Base-by-base conservation (phyloP, 2,888 invertebrate species). In the Epirrhoe tristata region DNA sequence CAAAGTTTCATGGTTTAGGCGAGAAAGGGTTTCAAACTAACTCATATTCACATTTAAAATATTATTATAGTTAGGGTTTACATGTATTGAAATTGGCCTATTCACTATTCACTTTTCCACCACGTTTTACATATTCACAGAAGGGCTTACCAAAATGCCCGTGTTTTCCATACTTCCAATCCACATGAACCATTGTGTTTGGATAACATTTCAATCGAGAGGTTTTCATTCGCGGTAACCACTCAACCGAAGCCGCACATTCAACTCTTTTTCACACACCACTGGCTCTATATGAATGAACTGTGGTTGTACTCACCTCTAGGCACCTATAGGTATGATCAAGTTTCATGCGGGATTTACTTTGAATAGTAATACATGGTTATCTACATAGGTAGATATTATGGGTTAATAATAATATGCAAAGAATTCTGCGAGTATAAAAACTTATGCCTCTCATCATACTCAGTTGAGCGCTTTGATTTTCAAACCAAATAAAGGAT, bases 161-260 rank as follows among this genome's bases (percentile, higher is more conserved):
- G 71, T 75, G 69, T 77, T 77, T 78, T 72, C 67, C 74, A 76
- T 79, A 73, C 73, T 80, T 81, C 81, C 81, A 84, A 81, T 81
- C 80, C 81, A 81, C 81, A 85, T 82, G 81, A 80, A 78, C 81
- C 80, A 87, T 89, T 88, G 87, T 90, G 85, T 89, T 88, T 86
- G 87, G 83, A 89, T 86, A 89, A 90, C 87, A 90, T 89, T 90
- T 88, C 88, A 87, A 89, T 90, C 84, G 86, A 81, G 82, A 84
- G 85, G 85, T 84, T 88, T 88, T 82, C 89, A 88, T 88, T 87
- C 81, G 87, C 80, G 78, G 83, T 74, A 83, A 75, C 78, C 83
- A 86, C 81, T 87, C 86, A 86, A 85, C 84, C 89, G 86, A 75
- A 67, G 63, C 73, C 79, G 81, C 77, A 84, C 88, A 90, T 88